Evolutionary conservation across 2,113 vertebrate species (phyloP).

Genomic region (Epinephelus lanceolatus): DNA sequence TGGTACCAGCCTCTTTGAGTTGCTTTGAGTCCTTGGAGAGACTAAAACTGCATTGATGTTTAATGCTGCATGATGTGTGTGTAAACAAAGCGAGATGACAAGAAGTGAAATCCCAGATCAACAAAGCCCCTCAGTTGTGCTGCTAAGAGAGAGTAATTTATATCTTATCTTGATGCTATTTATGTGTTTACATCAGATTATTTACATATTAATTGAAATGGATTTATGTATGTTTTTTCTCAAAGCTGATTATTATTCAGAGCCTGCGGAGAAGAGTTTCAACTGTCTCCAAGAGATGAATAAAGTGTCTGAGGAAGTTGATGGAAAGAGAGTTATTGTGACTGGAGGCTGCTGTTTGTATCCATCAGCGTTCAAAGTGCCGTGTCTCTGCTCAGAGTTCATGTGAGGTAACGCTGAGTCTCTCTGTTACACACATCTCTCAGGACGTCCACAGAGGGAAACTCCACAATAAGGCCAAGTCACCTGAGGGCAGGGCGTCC

Average conservation of each 20-base stretch:
- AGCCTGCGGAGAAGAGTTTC: conserved; percentile 31
- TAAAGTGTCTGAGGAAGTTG: conserved; percentile 52
- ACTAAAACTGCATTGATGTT: conserved; percentile 50
- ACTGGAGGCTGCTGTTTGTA: conserved; percentile 10
- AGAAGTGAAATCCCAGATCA: conserved; percentile 40
- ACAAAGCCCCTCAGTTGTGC: conserved; percentile 34
- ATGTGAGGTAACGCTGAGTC: background rate
- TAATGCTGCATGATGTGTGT: conserved; percentile 67
- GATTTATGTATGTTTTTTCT: conserved; percentile 35
- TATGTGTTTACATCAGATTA: conserved; percentile 55
- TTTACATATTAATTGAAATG: conserved; percentile 56
- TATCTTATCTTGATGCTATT: conserved; percentile 54
- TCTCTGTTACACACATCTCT: conserved; percentile 7
- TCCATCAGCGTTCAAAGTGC: conserved; percentile 4
- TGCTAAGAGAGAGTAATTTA: conserved; percentile 34
- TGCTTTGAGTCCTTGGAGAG: conserved; percentile 24
- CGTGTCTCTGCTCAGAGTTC: conserved; percentile 5
- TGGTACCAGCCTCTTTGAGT: conserved; percentile 26
- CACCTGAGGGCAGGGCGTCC: background rate
- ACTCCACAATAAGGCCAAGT: background rate
- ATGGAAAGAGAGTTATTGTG: conserved; percentile 29
- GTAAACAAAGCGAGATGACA: conserved; percentile 42
- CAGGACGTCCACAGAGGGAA: background rate
- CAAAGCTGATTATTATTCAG: conserved; percentile 52
- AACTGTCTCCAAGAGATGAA: conserved; percentile 47